Base-by-base conservation (phyloP, 2,113 vertebrate genomes). In the Melanotaenia duboulayi region DNA sequence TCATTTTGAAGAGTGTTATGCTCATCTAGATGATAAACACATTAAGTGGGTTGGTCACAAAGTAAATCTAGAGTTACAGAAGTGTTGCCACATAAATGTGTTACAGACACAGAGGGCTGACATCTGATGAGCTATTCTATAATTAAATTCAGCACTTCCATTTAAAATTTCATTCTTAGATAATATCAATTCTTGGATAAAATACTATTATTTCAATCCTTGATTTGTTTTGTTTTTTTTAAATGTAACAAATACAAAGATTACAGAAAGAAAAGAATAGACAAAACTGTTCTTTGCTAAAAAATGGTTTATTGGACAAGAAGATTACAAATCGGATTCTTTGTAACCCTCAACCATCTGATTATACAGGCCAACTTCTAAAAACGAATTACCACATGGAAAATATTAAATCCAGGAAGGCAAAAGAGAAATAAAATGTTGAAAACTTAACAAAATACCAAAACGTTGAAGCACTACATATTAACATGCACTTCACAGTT, bases 221-320 rank as follows among this genome's bases (percentile, higher is more conserved):
- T 28, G 28, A 28, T 35, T 35, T 6, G 32, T 35, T 35, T 35
- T 35, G 4, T 35, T 35, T 35, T 35, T 35, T 5, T 9, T 16
- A 25, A 24, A 28, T 1, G 24, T 28, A 48, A 54, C 23, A 67
- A 56, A 51, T 8, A 7, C 4, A 14, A 50, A 81, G 63, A 80
- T 66, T 32, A 82, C 24, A 73, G 37, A 65, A 73, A 64, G 22
- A 68, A 64, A 74, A 44, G 23, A 35, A 9, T 65, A 74, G 68
- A 81, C 61, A 48, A n/a, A 69, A 65, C 50, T 32, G n/a, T 54
- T 87, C 46, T 65, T 88, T 79, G 82, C 23, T n/a, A 90, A 89
- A 84, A 92, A 93, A 93, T 79, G 69, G 55, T 94, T 92, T 94
- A 94, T 90, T 94, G 78, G 82, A 90, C 73, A 91, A 89, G 74